Percentiles rank a stretch among this genome's conserved stretches.
phyloP scores from a whole-genome alignment of 2,888 invertebrate genomes.

The Macrosoma leucophasiata region DNA sequence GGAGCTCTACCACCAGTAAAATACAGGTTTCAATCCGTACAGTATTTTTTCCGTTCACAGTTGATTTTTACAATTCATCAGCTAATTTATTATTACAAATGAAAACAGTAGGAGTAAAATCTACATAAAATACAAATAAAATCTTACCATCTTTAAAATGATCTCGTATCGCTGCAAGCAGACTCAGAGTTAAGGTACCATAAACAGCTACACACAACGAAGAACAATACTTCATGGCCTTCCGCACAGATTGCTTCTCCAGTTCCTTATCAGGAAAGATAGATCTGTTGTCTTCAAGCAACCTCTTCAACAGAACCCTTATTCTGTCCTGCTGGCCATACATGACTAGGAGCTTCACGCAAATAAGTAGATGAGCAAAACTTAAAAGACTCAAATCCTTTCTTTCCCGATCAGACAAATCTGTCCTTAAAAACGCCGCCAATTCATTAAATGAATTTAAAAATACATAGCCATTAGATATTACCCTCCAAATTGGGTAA shows the following conservation, averaged over 20 bases:
- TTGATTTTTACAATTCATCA: too few species aligned
- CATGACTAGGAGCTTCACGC: constrained; percentile 34
- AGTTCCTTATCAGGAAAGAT: constrained; percentile 27
- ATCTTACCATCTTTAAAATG: constrained; percentile 38
- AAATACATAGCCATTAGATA: constrained; percentile 34
- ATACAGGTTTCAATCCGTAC: too few species aligned
- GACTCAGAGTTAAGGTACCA: constrained; percentile 27
- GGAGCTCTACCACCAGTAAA: too few species aligned
- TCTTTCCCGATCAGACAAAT: constrained; percentile 37
- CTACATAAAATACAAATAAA: too few species aligned
- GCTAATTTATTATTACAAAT: too few species aligned
- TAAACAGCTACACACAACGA: constrained; percentile 25
- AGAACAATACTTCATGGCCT: constrained; percentile 28
- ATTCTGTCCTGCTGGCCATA: constrained; percentile 35
- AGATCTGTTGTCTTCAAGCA: constrained; percentile 37
- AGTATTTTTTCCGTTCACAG: too few species aligned
- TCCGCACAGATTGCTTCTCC: constrained; percentile 35
- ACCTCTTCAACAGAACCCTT: constrained; percentile 31
- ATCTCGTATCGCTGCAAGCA: constrained; percentile 32
- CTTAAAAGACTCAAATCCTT: constrained; percentile 39
- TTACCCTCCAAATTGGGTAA: constrained; percentile 34
- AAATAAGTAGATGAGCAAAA: constrained; percentile 37
- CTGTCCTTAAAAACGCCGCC: constrained; percentile 32
- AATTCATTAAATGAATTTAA: constrained; percentile 33
- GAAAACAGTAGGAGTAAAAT: too few species aligned